A percentile compares a stretch with the other conserved stretches of the same genome.
Conservation (phyloP, 2,113 vertebrate genomes). For the Xenopus laevis region DNA sequence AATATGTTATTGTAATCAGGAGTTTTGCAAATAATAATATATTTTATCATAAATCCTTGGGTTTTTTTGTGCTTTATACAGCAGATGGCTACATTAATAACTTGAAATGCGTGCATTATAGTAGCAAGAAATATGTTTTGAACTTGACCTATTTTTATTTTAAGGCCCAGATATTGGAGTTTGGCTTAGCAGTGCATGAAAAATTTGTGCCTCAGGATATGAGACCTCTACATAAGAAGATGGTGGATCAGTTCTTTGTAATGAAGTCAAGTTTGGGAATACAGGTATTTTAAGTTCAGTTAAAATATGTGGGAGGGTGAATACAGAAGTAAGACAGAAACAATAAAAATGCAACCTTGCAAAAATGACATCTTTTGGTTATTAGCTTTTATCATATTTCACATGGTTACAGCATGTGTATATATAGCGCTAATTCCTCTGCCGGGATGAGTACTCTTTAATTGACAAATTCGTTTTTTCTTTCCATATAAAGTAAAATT, state of each 20-base stretch:
- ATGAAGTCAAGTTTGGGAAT: constrained; percentile 98
- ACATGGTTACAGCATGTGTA: not conserved
- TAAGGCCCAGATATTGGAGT: constrained; percentile 94
- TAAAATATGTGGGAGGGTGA: too few species aligned
- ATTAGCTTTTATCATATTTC: not conserved
- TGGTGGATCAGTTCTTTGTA: constrained; percentile 96
- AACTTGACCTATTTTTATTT: constrained; percentile 5
- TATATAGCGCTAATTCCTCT: too few species aligned
- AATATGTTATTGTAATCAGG: too few species aligned
- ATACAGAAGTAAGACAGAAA: not conserved
- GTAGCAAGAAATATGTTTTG: not conserved
- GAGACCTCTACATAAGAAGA: constrained; percentile 93
- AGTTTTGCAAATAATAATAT: too few species aligned
- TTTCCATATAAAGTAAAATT: too few species aligned
- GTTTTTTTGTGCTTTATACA: not conserved
- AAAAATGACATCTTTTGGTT: constrained; percentile 65
- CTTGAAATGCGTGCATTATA: not conserved
- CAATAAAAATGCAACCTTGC: not conserved
- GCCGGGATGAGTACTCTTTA: too few species aligned
- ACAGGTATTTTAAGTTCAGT: constrained; percentile 67
- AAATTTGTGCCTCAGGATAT: constrained; percentile 97
- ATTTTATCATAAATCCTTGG: too few species aligned
- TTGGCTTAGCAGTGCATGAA: constrained; percentile 90
- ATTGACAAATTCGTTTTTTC: too few species aligned
- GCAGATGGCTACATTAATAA: not conserved